Evolutionary conservation across 23 tunicate species (phyloP), one percentile per base, ranked within the genome.

Genomic region (Ciona savignyi): DNA sequence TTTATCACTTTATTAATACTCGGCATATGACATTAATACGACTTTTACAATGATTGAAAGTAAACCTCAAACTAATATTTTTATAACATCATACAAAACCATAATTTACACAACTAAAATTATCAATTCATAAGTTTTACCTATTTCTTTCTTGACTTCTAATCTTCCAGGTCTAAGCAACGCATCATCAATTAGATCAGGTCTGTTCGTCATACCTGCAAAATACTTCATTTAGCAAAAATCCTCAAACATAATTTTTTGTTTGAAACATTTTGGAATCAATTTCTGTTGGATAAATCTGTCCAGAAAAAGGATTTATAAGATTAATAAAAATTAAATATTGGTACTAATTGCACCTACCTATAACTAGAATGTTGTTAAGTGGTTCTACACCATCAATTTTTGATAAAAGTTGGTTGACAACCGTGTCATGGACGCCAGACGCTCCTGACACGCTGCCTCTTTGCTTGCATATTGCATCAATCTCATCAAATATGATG

Each of bases 341-440:
- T 42, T 42, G 9, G 56, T 15, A 6, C 56, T 42, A 15, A 9
- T 42, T 42, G 9, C 15, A 30, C 80, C 74, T 33, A 85, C 97
- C 99, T 68, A 94, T 94, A 0, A 94, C 93, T 22, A 94, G 80
- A 66, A 94, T 87, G 63, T 94, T 94, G 70, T 94, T 74, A 0
- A 94, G 80, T 35, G 89, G 93, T 30, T 94, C 95, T 20, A 94
- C 99, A n/a, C 99, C 99, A 62, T 94, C 99, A 34, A 94, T 94
- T 76, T 94, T 94, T 27, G 99, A 94, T 35, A 94, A 95, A 27
- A 94, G 75, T 60, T 94, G 99, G 70, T 94, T 94, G 42, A 94
- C 99, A 19, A 94, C 99, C 33, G 99, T 94, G 74, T 94, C 99
- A 72, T 94, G 99, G 21, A 94, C 99, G 15, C 99, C 99, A 1